Evolutionary conservation across 2,888 invertebrate genomes (phyloP), one percentile per base, ranked within the genome.

Genomic region (Lepidonotus clava): DNA sequence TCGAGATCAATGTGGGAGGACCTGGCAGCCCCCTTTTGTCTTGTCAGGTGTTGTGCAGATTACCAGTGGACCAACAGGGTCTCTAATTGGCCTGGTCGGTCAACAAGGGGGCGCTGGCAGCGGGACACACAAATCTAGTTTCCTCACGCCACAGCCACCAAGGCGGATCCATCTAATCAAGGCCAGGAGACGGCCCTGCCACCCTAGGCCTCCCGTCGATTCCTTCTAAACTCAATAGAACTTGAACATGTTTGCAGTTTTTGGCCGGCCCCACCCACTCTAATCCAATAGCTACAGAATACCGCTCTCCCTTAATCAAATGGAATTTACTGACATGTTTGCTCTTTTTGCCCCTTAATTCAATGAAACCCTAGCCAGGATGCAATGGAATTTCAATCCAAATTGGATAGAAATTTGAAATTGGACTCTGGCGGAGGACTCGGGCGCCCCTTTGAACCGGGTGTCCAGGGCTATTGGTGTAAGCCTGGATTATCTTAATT

Each of bases 291-390:
- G 46, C 46, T 80, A 80, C 80, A 46, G 80, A 80, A 80, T 32
- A 46, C 80, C 28, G 46, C 14, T 4, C 41, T 14, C 51, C 80
- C 46, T 80, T 80, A 80, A 80, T 80, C 80, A 80, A 80, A 80
- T 80, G 80, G 80, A 80, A 41, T 80, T 80, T 80, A 80, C 80
- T 80, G 80, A 80, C 80, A 80, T 80, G 80, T 80, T 80, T 80
- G 46, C 80, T 80, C 51, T 80, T 80, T 80, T 46, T 80, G 51
- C 46, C 24, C 46, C 80, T 80, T 80, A 80, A 80, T 80, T 80
- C 80, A 80, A 80, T 46, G 80, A 80, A 80, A 80, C 46, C 34
- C 51, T 46, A 80, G 24, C 80, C 46, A 34, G 24, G 80, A 80
- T 46, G 80, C 80, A 80, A 80, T 41, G 80, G 80, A 80, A 80